Conservation (phyloP, 2,797 vertebrate genomes). For the Lutjanus campechanus region DNA sequence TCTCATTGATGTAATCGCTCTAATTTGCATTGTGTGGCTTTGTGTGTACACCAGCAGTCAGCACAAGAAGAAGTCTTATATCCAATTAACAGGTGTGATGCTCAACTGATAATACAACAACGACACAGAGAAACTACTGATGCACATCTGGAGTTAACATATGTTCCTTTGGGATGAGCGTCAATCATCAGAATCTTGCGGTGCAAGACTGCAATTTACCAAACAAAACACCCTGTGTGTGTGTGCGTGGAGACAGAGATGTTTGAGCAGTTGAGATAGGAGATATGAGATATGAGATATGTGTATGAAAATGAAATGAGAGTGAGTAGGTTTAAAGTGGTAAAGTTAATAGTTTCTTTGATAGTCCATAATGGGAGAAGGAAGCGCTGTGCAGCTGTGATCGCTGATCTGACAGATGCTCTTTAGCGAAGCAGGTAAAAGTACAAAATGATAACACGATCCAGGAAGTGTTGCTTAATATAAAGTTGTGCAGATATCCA, state of each 20-base stretch:
- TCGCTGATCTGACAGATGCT: too few relatives aligned
- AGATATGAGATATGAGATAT: too few relatives aligned
- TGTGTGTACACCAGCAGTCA: conserved; percentile 5
- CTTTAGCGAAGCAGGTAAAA: too few relatives aligned
- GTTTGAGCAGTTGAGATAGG: not conserved
- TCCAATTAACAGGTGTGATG: conserved; percentile 27
- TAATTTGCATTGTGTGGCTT: conserved; percentile 33
- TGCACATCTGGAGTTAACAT: conserved; percentile 1
- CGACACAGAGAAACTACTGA: not conserved
- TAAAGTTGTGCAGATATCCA: too few relatives aligned
- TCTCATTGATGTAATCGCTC: conserved; percentile 35
- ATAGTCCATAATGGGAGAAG: too few relatives aligned
- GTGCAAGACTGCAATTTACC: not conserved
- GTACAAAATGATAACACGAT: too few relatives aligned
- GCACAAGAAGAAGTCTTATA: conserved; percentile 11
- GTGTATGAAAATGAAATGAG: not conserved
- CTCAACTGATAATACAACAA: not conserved
- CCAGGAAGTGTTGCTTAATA: too few relatives aligned
- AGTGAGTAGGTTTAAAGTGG: not conserved
- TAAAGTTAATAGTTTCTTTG: too few relatives aligned
- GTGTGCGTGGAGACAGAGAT: not conserved
- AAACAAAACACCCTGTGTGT: not conserved
- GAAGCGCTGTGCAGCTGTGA: too few relatives aligned
- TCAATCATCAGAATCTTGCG: not conserved
- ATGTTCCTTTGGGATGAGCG: not conserved